phyloP scores from a whole-genome alignment of 2,797 vertebrate species.

The Tinamus major region DNA sequence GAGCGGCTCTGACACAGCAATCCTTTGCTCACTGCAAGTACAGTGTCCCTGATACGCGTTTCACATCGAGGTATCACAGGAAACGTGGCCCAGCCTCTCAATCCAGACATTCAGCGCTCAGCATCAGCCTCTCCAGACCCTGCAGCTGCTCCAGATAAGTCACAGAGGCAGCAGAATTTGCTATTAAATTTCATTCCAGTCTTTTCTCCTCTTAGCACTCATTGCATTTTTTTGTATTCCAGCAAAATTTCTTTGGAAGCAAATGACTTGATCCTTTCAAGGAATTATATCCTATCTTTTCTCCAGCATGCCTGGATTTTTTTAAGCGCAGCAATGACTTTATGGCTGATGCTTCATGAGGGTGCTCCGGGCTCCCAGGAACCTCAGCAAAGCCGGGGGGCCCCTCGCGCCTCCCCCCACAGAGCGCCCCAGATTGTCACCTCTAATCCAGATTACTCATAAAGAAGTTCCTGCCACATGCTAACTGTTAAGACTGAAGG shows the following conservation, averaged over 20 bases:
- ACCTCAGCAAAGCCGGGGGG: too few relatives aligned
- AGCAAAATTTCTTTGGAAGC: neutral
- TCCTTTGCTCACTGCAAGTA: rapidly evolving
- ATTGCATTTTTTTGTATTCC: neutral
- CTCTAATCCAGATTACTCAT: neutral
- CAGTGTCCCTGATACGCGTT: neutral
- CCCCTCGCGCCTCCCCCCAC: too few relatives aligned
- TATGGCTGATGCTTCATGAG: neutral
- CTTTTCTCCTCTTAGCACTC: neutral
- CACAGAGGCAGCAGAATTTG: neutral
- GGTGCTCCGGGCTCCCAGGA: too few relatives aligned
- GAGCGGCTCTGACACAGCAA: rapidly evolving
- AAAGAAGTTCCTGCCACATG: neutral
- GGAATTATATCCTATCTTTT: rapidly evolving
- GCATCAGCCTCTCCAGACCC: neutral
- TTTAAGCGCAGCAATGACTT: rapidly evolving
- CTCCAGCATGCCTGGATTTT: neutral
- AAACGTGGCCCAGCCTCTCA: rapidly evolving
- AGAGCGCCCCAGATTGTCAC: too few relatives aligned
- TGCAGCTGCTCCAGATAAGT: neutral
- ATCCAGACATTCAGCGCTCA: rapidly evolving
- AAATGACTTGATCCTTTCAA: neutral
- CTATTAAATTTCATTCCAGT: neutral
- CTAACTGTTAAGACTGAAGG: neutral
- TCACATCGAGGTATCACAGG: neutral